phyloP scores from a whole-genome alignment of 2,888 invertebrate species.

The Cerceris ruficornis region DNA sequence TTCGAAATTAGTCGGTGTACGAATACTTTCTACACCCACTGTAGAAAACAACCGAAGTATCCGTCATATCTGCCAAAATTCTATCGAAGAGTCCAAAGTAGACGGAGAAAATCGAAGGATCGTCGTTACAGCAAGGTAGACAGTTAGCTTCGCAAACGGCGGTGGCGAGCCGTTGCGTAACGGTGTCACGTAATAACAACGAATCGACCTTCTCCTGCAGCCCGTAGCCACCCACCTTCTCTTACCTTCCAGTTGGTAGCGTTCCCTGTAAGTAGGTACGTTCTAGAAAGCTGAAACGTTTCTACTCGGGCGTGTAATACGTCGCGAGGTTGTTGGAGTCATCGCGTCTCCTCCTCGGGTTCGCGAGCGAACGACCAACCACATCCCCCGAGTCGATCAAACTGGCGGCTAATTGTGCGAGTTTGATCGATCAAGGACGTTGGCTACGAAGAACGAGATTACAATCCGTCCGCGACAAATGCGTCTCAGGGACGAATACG shows the following conservation, averaged over 20 bases:
- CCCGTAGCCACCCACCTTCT: constrained; percentile 69
- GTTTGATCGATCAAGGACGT: constrained; percentile 45
- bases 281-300: constrained; percentile 62
- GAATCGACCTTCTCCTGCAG: constrained; percentile 75
- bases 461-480: constrained; percentile 28
- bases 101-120: not conserved
- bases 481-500: constrained; percentile 10
- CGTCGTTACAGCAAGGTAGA: constrained; percentile 19
- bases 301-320: constrained; percentile 49
- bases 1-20: too few relatives aligned
- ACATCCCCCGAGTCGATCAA: constrained; percentile 9
- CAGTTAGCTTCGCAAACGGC: constrained; percentile 39
- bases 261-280: constrained; percentile 44
- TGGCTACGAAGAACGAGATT: constrained; percentile 11
- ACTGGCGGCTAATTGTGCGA: constrained; percentile 16
- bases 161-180: constrained; percentile 71
- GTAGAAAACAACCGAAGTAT: too few relatives aligned
- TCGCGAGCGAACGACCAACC: not conserved
- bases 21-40: too few relatives aligned
- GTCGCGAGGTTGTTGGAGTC: constrained; percentile 24
- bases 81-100: not conserved
- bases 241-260: constrained; percentile 52
- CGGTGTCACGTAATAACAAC: constrained; percentile 76
- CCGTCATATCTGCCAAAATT: too few relatives aligned
- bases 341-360: constrained; percentile 24